Evolutionary conservation across 2,888 invertebrate genomes (phyloP).

Genomic region (Dicyrtoma fusca): DNA sequence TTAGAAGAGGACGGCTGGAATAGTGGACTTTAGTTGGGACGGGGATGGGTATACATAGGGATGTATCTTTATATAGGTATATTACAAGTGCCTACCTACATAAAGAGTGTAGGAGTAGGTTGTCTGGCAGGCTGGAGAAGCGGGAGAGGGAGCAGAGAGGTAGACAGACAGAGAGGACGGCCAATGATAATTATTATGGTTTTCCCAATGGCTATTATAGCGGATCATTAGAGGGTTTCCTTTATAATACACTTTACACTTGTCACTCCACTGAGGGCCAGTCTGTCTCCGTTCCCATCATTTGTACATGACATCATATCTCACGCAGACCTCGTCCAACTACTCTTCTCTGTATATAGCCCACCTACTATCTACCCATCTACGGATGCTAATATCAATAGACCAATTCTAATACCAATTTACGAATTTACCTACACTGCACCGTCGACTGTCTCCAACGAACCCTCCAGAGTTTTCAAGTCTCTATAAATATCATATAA

Average conservation of each 20-base stretch:
- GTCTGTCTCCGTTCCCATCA: constrained; percentile 46
- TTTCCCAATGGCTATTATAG: constrained; percentile 41
- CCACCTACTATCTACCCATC: not conserved
- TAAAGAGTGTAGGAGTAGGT: too few species aligned
- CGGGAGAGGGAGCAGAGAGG: too few species aligned
- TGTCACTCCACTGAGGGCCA: constrained; percentile 38
- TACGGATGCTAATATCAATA: not conserved
- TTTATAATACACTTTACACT: constrained; percentile 42
- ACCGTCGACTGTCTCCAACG: not conserved
- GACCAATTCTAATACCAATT: not conserved
- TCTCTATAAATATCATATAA: constrained; percentile 16
- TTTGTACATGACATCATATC: constrained; percentile 45
- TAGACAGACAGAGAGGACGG: constrained; percentile 19
- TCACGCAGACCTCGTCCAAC: constrained; percentile 30
- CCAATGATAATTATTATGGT: constrained; percentile 44
- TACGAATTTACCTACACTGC: not conserved
- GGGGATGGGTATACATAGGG: too few species aligned
- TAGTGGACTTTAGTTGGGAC: too few species aligned
- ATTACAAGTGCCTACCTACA: too few species aligned
- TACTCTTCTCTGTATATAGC: not conserved
- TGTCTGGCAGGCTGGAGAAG: too few species aligned
- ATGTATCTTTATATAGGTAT: too few species aligned
- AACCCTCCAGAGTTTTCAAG: not conserved
- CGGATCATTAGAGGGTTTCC: constrained; percentile 42
- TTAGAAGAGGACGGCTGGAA: constrained; percentile 28